Conservation (phyloP, 2,113 vertebrate species). For the Catharus fuscescens region DNA sequence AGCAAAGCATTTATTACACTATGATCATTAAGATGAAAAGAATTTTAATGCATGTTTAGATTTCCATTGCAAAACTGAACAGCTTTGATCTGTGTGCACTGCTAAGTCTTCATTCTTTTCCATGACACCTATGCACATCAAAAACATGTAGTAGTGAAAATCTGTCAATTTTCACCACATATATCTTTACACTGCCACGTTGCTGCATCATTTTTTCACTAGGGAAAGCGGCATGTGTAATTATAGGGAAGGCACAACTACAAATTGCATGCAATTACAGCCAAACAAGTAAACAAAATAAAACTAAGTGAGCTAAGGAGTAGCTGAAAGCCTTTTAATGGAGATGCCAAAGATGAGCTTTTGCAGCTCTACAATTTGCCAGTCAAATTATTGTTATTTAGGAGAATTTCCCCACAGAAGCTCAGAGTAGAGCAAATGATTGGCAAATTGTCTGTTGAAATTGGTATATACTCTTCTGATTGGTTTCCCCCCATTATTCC, state of each 20-base stretch:
- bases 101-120: not conserved
- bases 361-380: slow-evolving; percentile 56
- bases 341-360: slow-evolving; percentile 50
- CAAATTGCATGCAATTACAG: slow-evolving; percentile 64
- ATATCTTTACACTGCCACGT: not conserved
- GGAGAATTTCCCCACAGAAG: slow-evolving; percentile 12
- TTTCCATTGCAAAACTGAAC: not conserved
- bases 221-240: slow-evolving; percentile 32
- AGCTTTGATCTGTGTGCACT: not conserved
- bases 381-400: slow-evolving; percentile 58
- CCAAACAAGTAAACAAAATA: slow-evolving; percentile 68
- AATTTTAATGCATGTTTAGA: not conserved
- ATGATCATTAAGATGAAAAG: not conserved
- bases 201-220: not conserved
- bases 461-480: not conserved
- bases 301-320: slow-evolving; percentile 55
- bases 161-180: not conserved
- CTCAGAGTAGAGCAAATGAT: not conserved
- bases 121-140: not conserved
- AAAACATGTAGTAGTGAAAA: not conserved
- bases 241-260: slow-evolving; percentile 64
- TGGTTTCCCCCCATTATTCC: not conserved
- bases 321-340: slow-evolving; percentile 60
- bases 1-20: not conserved
- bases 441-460: slow-evolving; percentile 29